phyloP scores from a whole-genome alignment of 2,888 invertebrate genomes.

The Orchesella flavescens region DNA sequence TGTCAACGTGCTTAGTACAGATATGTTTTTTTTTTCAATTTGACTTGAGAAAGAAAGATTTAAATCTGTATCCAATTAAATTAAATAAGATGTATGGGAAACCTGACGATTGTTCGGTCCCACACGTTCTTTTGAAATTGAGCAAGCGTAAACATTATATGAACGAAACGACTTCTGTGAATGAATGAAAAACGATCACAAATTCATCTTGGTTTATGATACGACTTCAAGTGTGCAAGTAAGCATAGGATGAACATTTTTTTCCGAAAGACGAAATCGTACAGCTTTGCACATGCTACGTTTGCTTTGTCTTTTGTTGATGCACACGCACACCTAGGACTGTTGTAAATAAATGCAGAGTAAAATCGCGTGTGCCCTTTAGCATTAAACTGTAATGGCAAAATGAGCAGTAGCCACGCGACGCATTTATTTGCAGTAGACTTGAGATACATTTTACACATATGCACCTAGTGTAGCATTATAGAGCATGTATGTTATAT shows the following conservation, averaged over 20 bases:
- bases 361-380: neutral
- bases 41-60: neutral
- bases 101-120: constrained; percentile 34
- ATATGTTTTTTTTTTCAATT: too few species aligned
- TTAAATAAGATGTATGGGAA: constrained; percentile 32
- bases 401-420: neutral
- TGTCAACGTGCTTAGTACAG: neutral
- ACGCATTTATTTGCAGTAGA: neutral
- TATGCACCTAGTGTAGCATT: too few species aligned
- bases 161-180: neutral
- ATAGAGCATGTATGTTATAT: too few species aligned
- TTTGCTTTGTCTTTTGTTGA: neutral
- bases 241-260: too few species aligned
- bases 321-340: neutral
- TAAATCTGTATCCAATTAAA: neutral
- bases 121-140: neutral
- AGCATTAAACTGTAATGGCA: neutral
- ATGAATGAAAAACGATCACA: neutral
- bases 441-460: neutral
- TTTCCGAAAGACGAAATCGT: too few species aligned
- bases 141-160: neutral
- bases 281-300: neutral
- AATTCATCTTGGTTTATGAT: neutral
- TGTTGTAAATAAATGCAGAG: neutral
- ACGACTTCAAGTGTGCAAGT: neutral